Conservation (phyloP, 2,113 vertebrate species). For the Dicrurus megarhynchus region DNA sequence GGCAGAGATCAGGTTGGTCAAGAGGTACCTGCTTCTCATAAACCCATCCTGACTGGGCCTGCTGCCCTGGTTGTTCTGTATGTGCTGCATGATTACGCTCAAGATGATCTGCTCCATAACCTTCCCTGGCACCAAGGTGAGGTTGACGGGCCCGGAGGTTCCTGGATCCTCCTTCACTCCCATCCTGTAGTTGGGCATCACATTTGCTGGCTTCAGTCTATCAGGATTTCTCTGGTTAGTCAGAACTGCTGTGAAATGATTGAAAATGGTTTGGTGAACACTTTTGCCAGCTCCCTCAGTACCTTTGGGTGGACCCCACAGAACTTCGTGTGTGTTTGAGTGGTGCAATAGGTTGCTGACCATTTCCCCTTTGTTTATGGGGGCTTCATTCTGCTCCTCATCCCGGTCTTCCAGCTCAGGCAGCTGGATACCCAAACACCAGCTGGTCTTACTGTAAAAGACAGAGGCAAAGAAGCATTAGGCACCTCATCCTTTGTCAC, state of each 20-base stretch:
- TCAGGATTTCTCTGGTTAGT: accelerated
- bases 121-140: background rate
- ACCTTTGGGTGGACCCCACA: background rate
- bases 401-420: background rate
- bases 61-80: background rate
- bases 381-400: background rate
- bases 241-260: background rate
- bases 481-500: background rate
- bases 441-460: background rate
- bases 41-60: background rate
- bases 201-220: background rate
- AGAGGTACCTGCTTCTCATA: background rate
- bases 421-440: background rate
- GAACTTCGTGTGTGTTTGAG: background rate
- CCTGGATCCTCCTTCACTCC: background rate
- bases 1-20: background rate
- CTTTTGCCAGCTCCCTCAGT: background rate
- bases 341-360: background rate
- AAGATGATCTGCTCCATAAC: background rate
- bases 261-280: background rate
- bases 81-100: background rate
- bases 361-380: background rate
- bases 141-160: background rate
- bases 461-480: background rate
- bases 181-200: background rate